phyloP scores from a whole-genome alignment of 2,888 invertebrate species.

The Nysson spinosus region DNA sequence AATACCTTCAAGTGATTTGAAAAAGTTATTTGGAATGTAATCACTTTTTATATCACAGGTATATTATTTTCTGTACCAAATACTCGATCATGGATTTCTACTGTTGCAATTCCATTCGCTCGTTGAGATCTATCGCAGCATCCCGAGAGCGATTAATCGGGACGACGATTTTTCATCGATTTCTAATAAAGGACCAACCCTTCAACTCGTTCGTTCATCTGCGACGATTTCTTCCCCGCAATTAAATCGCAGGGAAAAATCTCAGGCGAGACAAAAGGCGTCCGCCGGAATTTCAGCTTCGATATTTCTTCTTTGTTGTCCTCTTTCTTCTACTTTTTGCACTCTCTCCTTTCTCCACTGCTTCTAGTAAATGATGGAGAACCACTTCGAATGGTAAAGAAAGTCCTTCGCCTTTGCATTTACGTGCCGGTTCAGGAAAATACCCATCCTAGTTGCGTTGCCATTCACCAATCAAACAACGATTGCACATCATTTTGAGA shows the following conservation, averaged over 20 bases:
- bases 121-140: slow-evolving; percentile 39
- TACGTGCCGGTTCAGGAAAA: slow-evolving; percentile 44
- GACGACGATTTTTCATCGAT: slow-evolving; percentile 46
- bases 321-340: slow-evolving; percentile 13
- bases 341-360: not conserved
- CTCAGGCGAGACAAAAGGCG: slow-evolving; percentile 50
- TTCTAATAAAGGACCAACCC: slow-evolving; percentile 52
- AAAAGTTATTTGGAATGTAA: too few relatives aligned
- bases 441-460: slow-evolving; percentile 21
- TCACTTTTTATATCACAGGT: too few relatives aligned
- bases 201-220: slow-evolving; percentile 25
- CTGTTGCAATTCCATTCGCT: slow-evolving; percentile 45
- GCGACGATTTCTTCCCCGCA: slow-evolving; percentile 48
- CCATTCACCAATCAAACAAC: slow-evolving; percentile 31
- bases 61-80: too few relatives aligned
- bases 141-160: slow-evolving; percentile 42
- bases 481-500: slow-evolving; percentile 11
- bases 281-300: too few relatives aligned
- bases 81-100: slow-evolving; percentile 41
- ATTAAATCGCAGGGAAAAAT: slow-evolving; percentile 56
- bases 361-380: slow-evolving; percentile 37
- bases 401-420: slow-evolving; percentile 44
- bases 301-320: slow-evolving; percentile 44
- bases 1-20: too few relatives aligned
- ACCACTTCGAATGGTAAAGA: slow-evolving; percentile 42